Evolutionary conservation across 1,140 invertebrate genomes (phyloP).

Genomic region (Drosophila micromelanica): DNA sequence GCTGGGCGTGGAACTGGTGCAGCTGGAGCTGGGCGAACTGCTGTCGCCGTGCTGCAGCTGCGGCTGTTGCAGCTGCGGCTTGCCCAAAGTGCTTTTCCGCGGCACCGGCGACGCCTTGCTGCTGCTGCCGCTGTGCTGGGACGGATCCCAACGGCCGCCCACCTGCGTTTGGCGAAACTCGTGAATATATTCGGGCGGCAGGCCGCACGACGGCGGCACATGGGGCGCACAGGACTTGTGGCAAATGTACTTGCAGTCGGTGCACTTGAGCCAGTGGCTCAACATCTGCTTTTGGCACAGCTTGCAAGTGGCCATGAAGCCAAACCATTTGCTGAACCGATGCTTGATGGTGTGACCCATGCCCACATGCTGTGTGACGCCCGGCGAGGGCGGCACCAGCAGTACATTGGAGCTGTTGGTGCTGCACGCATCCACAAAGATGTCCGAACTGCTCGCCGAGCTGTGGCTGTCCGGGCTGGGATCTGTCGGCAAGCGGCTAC

Average conservation of each 20-base stretch:
- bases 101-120: constrained; percentile 85
- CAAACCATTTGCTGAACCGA: constrained; percentile 94
- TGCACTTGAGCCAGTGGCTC: constrained; percentile 93
- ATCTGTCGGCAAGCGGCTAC: constrained; percentile 89
- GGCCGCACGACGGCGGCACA: constrained; percentile 95
- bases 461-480: constrained; percentile 86
- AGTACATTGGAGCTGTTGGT: constrained; percentile 84
- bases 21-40: constrained; percentile 97
- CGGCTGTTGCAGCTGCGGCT: constrained; percentile 57
- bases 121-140: constrained; percentile 47
- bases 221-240: constrained; percentile 94
- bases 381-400: constrained; percentile 90
- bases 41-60: constrained; percentile 88
- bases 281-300: constrained; percentile 96
- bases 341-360: constrained; percentile 97
- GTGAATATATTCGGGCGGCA: constrained; percentile 92
- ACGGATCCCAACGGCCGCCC: constrained; percentile 86
- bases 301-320: constrained; percentile 95
- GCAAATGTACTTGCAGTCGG: constrained; percentile 98
- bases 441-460: constrained; percentile 85
- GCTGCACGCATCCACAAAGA: constrained; percentile 79
- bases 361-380: constrained; percentile 87
- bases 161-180: constrained; percentile 88
- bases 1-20: constrained; percentile 97
- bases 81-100: constrained; percentile 49